These are phyloP conservation scores for Smittia sp. DNA, from an alignment of 2,888 invertebrate genomes.

Conservation along the genomic window DNA sequence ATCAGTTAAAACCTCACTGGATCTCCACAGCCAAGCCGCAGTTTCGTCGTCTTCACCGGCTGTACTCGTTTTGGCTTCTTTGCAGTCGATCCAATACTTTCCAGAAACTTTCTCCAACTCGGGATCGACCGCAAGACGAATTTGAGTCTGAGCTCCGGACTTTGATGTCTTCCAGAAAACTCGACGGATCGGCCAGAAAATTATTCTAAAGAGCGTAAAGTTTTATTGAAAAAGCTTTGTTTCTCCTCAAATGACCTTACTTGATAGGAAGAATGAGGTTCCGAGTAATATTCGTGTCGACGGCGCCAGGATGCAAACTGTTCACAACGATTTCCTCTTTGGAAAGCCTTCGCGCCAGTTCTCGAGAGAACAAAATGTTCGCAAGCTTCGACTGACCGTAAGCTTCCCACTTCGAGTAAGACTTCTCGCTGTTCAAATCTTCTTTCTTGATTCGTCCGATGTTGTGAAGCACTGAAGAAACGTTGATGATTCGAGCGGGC, in stretches of 20 bases:
- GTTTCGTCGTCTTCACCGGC: conserved; percentile 40
- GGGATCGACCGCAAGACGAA: conserved; percentile 43
- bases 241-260: too few species aligned
- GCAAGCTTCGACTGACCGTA: conserved; percentile 80
- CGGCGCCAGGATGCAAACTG: conserved; percentile 68
- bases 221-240: too few species aligned
- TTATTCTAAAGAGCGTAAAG: background rate
- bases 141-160: conserved; percentile 44
- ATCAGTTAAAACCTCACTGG: conserved; percentile 33
- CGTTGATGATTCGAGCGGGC: conserved; percentile 64
- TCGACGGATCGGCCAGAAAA: background rate
- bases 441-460: conserved; percentile 63
- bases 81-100: conserved; percentile 43
- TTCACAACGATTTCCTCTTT: conserved; percentile 62
- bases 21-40: background rate
- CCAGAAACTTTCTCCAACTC: conserved; percentile 43
- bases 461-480: conserved; percentile 65
- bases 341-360: conserved; percentile 61
- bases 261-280: too few species aligned
- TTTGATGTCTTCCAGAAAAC: conserved; percentile 42
- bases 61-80: conserved; percentile 38
- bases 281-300: conserved; percentile 60
- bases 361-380: conserved; percentile 69
- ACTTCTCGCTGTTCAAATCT: conserved; percentile 65
- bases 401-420: conserved; percentile 64